Percentiles rank a stretch among this genome's conserved stretches.
These are phyloP conservation scores for Euura saliciscinereae DNA, from an alignment of 1,140 invertebrate genomes.

Conservation along the genomic window DNA sequence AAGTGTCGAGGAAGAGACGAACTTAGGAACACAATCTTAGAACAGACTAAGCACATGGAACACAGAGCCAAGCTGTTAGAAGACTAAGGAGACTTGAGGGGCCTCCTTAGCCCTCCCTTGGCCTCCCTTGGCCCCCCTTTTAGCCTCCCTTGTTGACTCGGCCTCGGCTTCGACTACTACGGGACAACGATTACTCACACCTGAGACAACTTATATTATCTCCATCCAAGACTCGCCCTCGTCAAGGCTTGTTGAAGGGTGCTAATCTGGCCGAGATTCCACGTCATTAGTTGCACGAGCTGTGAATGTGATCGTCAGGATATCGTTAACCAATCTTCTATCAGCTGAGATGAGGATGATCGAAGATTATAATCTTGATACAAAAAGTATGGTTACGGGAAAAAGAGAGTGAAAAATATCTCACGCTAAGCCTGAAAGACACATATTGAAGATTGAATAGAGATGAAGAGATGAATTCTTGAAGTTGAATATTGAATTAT, in stretches of 20 bases:
- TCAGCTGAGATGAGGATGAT: background rate
- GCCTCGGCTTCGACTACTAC: background rate
- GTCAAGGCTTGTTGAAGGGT: background rate
- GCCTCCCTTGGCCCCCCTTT: slow-evolving; percentile 38
- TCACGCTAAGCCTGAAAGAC: too few species aligned
- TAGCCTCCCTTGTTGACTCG: background rate
- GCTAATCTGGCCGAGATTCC: background rate
- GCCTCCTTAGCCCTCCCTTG: slow-evolving; percentile 59
- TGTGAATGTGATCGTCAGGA: background rate
- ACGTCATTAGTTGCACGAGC: background rate
- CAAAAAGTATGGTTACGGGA: too few species aligned
- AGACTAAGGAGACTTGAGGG: slow-evolving; percentile 57
- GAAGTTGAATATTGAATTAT: too few species aligned
- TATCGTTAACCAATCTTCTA: background rate
- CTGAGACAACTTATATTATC: slow-evolving; percentile 55
- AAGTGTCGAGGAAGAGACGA: background rate
- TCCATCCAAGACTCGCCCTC: slow-evolving; percentile 26
- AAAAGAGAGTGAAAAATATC: too few species aligned
- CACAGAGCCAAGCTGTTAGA: slow-evolving; percentile 43
- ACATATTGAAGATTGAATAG: too few species aligned
- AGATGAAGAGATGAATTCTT: too few species aligned
- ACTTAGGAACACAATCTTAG: background rate
- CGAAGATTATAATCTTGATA: background rate
- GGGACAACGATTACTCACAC: slow-evolving; percentile 35
- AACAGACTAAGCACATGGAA: slow-evolving; percentile 41